Conservation (phyloP, 2,888 invertebrate genomes). For the Cryptosula pallasiana region DNA sequence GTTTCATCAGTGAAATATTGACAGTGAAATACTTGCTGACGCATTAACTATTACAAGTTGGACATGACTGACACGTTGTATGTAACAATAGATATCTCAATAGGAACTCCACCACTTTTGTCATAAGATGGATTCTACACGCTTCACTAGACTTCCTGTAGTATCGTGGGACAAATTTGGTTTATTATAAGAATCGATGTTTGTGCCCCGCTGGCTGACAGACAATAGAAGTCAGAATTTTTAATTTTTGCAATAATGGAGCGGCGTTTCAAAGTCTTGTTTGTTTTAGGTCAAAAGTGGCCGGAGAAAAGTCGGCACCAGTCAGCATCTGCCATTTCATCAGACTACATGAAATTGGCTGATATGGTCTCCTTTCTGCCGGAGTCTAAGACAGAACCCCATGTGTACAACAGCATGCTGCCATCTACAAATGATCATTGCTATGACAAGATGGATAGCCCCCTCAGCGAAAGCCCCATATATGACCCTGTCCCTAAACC, state of each 20-base stretch:
- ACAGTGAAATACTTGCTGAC: too few species aligned
- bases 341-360: conserved; percentile 1
- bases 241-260: too few species aligned
- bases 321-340: neutral
- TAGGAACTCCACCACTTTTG: too few species aligned
- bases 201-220: too few species aligned
- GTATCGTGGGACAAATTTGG: too few species aligned
- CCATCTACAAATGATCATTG: neutral
- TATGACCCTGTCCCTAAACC: conserved; percentile 11
- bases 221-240: too few species aligned
- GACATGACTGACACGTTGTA: too few species aligned
- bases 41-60: too few species aligned
- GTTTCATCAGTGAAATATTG: too few species aligned
- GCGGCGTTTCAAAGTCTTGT: too few species aligned
- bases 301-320: neutral
- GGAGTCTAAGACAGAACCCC: neutral
- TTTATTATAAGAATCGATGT: too few species aligned
- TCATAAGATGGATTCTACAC: neutral
- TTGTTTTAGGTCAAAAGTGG: neutral
- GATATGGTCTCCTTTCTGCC: neutral
- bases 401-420: neutral
- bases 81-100: too few species aligned
- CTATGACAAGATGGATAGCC: neutral
- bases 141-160: neutral
- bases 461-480: neutral